phyloP scores from a whole-genome alignment of 2,888 invertebrate species.

The Zeuzera pyrina region DNA sequence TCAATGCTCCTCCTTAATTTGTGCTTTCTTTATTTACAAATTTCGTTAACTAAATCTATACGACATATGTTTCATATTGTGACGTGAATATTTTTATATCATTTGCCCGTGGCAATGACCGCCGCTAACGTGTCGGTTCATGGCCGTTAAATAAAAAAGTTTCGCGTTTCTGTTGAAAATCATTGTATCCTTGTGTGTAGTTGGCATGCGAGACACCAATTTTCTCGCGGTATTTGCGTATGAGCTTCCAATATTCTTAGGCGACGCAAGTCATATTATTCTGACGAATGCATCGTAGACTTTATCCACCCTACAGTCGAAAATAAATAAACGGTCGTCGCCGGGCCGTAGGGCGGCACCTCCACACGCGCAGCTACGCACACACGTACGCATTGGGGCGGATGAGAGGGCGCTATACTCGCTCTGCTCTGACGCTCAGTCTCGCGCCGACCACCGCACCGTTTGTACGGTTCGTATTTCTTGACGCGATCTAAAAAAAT shows the following conservation, averaged over 20 bases:
- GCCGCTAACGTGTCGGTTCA: conserved; percentile 53
- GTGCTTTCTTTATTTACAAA: background rate
- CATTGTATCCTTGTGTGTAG: conserved; percentile 1
- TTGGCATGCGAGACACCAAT: background rate
- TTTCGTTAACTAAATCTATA: conserved; percentile 2
- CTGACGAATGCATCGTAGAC: conserved; percentile 29
- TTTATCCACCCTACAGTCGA: conserved; percentile 43
- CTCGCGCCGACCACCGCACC: conserved; percentile 61
- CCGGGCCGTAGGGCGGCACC: conserved; percentile 32
- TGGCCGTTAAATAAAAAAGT: conserved; percentile 53
- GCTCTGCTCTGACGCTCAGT: conserved; percentile 56
- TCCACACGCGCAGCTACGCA: conserved; percentile 34
- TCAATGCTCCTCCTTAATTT: background rate
- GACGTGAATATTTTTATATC: conserved; percentile 62
- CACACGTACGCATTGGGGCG: conserved; percentile 40
- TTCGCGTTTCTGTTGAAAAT: conserved; percentile 27
- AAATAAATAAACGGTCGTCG: conserved; percentile 51
- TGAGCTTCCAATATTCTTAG: conserved; percentile 4
- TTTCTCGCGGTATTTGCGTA: background rate
- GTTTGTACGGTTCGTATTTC: conserved; percentile 47
- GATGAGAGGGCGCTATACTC: conserved; percentile 45
- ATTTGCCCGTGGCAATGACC: conserved; percentile 67
- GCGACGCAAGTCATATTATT: conserved; percentile 9
- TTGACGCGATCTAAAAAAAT: conserved; percentile 48
- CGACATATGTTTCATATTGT: conserved; percentile 32